A percentile compares a stretch with the other conserved stretches of the same genome.
These are phyloP conservation scores for Acronicta leporina DNA, from an alignment of 2,888 invertebrate species.

Conservation along the genomic window DNA sequence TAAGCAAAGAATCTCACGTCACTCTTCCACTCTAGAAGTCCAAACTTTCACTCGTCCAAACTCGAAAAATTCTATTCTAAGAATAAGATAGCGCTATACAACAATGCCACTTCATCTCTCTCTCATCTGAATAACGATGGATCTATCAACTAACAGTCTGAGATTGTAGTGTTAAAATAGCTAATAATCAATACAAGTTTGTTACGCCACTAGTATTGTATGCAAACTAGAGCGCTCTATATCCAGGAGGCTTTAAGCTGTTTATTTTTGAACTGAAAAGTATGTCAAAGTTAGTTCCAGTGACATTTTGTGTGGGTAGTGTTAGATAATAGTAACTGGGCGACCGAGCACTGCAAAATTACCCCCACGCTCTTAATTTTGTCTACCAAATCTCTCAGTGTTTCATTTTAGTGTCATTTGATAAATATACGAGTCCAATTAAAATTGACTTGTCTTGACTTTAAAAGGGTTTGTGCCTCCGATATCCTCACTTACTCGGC, in stretches of 20 bases:
- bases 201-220: slow-evolving; percentile 42
- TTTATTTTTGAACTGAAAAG: slow-evolving; percentile 43
- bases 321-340: background rate
- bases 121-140: background rate
- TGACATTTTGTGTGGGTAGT: slow-evolving; percentile 1
- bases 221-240: slow-evolving; percentile 46
- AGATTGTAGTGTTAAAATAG: slow-evolving; percentile 44
- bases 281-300: slow-evolving; percentile 25
- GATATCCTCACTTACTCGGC: too few species aligned
- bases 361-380: too few species aligned
- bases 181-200: slow-evolving; percentile 53
- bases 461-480: too few species aligned
- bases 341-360: too few species aligned
- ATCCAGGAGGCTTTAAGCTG: slow-evolving; percentile 23
- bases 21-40: too few species aligned
- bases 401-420: too few species aligned
- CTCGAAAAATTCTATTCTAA: background rate
- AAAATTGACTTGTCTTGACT: too few species aligned
- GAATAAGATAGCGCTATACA: background rate
- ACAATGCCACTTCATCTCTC: background rate
- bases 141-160: slow-evolving; percentile 6
- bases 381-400: too few species aligned
- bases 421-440: too few species aligned
- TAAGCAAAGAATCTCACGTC: too few species aligned
- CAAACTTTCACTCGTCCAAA: background rate